Conservation (phyloP, 2,888 invertebrate genomes). For the Sinodicranocentrus sp. region DNA sequence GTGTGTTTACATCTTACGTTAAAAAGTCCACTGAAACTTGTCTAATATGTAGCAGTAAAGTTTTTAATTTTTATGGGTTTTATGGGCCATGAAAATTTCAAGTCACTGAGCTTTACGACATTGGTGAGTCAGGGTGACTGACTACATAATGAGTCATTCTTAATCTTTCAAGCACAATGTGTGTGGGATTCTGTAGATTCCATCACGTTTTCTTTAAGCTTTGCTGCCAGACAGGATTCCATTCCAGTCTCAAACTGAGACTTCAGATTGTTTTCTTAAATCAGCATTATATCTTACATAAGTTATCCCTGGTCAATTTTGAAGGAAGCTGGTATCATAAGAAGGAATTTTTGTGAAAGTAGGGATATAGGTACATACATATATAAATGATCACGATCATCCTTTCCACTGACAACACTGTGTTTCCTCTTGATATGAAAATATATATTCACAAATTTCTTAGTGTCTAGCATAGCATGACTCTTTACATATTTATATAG, state of each 20-base stretch:
- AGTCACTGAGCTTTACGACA: not conserved
- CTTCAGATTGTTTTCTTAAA: too few relatives aligned
- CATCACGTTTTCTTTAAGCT: conserved; percentile 53
- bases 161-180: not conserved
- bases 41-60: not conserved
- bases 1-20: conserved; percentile 3
- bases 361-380: too few relatives aligned
- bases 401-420: too few relatives aligned
- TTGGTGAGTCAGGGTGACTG: not conserved
- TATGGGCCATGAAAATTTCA: conserved; percentile 14
- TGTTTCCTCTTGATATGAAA: too few relatives aligned
- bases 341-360: too few relatives aligned
- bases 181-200: conserved; percentile 39
- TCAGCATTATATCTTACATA: too few relatives aligned
- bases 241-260: not conserved
- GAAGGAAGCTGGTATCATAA: too few relatives aligned
- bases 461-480: too few relatives aligned
- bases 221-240: conserved; percentile 7
- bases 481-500: too few relatives aligned
- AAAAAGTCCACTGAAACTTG: not conserved
- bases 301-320: too few relatives aligned
- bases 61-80: conserved; percentile 10
- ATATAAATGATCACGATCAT: too few relatives aligned
- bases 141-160: conserved; percentile 13
- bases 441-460: too few relatives aligned